phyloP scores from a whole-genome alignment of 2,113 vertebrate genomes.

The Eonycteris spelaea region DNA sequence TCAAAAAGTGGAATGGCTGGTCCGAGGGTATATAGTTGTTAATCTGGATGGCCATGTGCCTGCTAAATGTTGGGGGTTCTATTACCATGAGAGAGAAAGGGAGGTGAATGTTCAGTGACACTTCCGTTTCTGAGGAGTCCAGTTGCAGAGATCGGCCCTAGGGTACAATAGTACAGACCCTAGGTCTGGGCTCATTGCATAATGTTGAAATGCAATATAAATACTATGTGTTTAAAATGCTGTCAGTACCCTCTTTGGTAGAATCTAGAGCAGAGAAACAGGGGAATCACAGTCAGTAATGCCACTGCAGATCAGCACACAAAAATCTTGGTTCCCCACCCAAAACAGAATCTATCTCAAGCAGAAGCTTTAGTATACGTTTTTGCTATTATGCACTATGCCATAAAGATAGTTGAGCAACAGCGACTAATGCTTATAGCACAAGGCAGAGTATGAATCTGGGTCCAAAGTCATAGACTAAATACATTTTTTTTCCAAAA shows the following conservation, averaged over 20 bases:
- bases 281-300: not conserved
- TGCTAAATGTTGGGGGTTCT: not conserved
- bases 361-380: not conserved
- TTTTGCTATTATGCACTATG: not conserved
- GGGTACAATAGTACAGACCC: not conserved
- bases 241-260: not conserved
- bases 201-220: not conserved
- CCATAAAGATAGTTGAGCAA: not conserved
- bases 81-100: not conserved
- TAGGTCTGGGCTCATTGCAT: not conserved
- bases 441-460: not conserved
- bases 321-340: not conserved
- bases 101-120: not conserved
- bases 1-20: not conserved
- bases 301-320: not conserved
- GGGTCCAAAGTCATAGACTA: slow-evolving; percentile 38
- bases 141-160: not conserved
- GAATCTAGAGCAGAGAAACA: not conserved
- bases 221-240: slow-evolving; percentile 3
- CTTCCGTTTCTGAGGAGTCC: not conserved
- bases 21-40: not conserved
- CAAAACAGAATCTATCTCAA: not conserved
- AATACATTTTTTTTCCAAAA: slow-evolving; percentile 9
- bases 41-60: not conserved
- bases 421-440: not conserved